Base-by-base conservation (phyloP, 2,797 vertebrate genomes). In the Sibirionetta formosa region DNA sequence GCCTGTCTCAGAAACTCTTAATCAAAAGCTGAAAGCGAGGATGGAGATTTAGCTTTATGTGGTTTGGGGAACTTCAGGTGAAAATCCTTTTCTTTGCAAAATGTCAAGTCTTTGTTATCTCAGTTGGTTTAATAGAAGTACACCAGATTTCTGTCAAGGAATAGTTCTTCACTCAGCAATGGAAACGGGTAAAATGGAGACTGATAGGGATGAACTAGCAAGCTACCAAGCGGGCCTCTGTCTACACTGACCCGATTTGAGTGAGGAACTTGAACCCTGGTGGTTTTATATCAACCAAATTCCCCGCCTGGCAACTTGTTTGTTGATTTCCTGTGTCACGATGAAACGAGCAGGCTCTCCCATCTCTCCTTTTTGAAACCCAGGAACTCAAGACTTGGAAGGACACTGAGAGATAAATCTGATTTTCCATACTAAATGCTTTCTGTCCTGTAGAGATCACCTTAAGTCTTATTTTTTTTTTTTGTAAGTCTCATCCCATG, bases 11-110 rank as follows among this genome's bases (percentile, higher is more conserved):
- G 46, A 61, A 83, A 33, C 20, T 93, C 65, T 93, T 87, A 23
- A 33, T 53, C 61, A 89, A n/a, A 68, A 8, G 18, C 40, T 78
- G 54, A 54, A 90, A 72, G 24, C 0, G 2, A 78, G 56, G 57
- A 40, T 86, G 54, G 57, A 78, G 18, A 44, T n/a, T 57, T 54
- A 40, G 27, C 38, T 81, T 75, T 54, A 15, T 61, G 61, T 81
- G 65, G 26, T 65, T 82, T 93, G 73, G 86, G 64, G 72, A 93
- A 27, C 35, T 86, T 94, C 35, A 76, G 63, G 48, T 60, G 64
- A 61, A 88, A 93, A 72, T 75, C 50, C 22, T 1, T 75, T 19
- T 56, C 15, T n/a, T 50, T 84, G n/a, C 22, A 69, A 42, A 91
- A 72, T 42, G 27, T 51, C 44, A 35, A 23, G 17, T 46, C 76